Percentiles rank a stretch among this genome's conserved stretches.
Evolutionary conservation across 2,113 vertebrate genomes (phyloP).

Genomic region (Phaethornis superciliosus): DNA sequence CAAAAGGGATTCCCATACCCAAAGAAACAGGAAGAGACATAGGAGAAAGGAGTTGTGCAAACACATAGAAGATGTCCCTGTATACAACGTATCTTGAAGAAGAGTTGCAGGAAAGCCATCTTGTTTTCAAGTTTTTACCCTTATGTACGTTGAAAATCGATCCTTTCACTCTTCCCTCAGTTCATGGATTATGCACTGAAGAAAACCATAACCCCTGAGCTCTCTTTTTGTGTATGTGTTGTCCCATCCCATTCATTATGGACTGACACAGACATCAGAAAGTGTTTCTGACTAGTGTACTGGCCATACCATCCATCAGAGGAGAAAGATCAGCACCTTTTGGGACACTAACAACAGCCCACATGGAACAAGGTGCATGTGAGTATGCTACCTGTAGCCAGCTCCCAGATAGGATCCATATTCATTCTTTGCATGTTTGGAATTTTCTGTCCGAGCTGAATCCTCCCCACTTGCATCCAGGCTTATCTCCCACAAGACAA

Average conservation of each 20-base stretch:
- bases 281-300: not conserved
- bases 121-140: not conserved
- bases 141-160: not conserved
- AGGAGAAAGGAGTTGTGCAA: not conserved
- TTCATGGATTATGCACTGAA: not conserved
- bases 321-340: not conserved
- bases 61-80: not conserved
- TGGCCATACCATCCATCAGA: not conserved
- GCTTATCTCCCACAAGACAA: not conserved
- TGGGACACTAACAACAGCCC: not conserved
- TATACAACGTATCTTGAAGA: not conserved
- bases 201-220: not conserved
- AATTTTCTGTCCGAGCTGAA: not conserved
- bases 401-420: not conserved
- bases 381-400: not conserved
- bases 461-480: not conserved
- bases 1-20: not conserved
- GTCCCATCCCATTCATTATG: not conserved
- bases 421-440: not conserved
- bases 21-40: not conserved
- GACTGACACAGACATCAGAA: not conserved
- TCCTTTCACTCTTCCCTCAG: not conserved
- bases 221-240: not conserved
- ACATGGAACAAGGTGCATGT: not conserved
- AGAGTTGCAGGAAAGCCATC: not conserved